Evolutionary conservation across 2,888 invertebrate species (phyloP).

Genomic region (Micropterix aruncella): DNA sequence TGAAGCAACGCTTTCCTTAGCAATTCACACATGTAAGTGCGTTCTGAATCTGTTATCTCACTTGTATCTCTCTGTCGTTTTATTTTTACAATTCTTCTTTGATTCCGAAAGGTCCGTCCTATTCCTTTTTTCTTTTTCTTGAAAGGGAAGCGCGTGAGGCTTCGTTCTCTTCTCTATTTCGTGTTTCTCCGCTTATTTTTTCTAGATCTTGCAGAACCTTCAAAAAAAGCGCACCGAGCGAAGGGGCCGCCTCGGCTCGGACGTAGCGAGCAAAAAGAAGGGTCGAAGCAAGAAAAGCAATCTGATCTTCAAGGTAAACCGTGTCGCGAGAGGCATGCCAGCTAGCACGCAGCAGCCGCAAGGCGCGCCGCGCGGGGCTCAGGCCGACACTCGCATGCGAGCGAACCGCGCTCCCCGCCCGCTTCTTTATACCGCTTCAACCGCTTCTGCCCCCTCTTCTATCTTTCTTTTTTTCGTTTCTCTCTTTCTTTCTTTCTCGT

Average conservation of each 20-base stretch:
- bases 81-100: slow-evolving; percentile 9
- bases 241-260: slow-evolving; percentile 92
- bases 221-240: slow-evolving; percentile 98
- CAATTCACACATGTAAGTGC: slow-evolving; percentile 1
- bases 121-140: background rate
- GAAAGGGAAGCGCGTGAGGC: slow-evolving; percentile 31
- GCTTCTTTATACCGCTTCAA: background rate
- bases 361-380: slow-evolving; percentile 10
- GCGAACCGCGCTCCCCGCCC: slow-evolving; percentile 9
- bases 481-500: slow-evolving; percentile 26
- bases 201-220: slow-evolving; percentile 98
- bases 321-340: slow-evolving; percentile 43
- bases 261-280: slow-evolving; percentile 79
- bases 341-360: slow-evolving; percentile 18
- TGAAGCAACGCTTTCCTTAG: slow-evolving; percentile 5
- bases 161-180: slow-evolving; percentile 52
- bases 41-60: slow-evolving; percentile 13
- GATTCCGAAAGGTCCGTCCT: background rate
- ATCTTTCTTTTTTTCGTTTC: slow-evolving; percentile 19
- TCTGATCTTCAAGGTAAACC: slow-evolving; percentile 97
- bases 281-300: slow-evolving; percentile 94
- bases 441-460: slow-evolving; percentile 1
- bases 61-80: slow-evolving; percentile 27
- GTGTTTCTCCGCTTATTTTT: slow-evolving; percentile 83
- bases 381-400: slow-evolving; percentile 28